Conservation (phyloP, 2,888 invertebrate genomes). For the Pinctada fucata region DNA sequence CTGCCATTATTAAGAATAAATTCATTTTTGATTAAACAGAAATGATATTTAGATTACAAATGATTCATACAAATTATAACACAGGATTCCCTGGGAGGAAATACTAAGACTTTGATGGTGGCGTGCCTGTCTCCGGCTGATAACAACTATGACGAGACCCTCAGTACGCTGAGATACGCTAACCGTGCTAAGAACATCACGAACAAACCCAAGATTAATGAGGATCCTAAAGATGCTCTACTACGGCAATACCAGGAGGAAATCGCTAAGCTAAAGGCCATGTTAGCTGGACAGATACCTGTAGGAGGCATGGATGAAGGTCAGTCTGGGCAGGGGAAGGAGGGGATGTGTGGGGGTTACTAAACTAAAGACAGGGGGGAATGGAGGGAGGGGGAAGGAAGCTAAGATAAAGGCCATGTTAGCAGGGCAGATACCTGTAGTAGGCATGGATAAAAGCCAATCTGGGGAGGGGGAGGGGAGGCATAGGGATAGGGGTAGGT, state of each 20-base stretch:
- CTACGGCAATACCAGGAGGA: constrained; percentile 90
- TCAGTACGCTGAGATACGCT: constrained; percentile 88
- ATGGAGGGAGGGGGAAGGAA: no score
- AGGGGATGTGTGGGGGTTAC: no score
- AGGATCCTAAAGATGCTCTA: constrained; percentile 93
- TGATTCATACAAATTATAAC: no score
- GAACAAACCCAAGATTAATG: constrained; percentile 88
- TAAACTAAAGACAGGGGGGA: no score
- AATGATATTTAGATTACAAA: no score
- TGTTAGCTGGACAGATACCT: constrained; percentile 74
- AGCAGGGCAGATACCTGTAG: no score
- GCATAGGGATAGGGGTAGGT: no score
- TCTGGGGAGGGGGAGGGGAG: no score
- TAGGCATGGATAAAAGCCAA: no score
- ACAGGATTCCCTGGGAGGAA: constrained; percentile 82
- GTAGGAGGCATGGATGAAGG: constrained; percentile 53
- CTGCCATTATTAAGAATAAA: no score
- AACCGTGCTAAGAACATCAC: constrained; percentile 89
- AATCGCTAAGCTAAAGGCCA: constrained; percentile 83
- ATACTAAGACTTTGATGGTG: constrained; percentile 92
- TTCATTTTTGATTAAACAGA: no score
- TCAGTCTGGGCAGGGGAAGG: not conserved
- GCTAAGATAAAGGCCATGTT: no score
- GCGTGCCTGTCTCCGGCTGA: constrained; percentile 90
- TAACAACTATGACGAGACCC: constrained; percentile 89